Evolutionary conservation across 2,113 vertebrate genomes (phyloP), one percentile per base, ranked within the genome.

Genomic region (Syngnathus scovelli): DNA sequence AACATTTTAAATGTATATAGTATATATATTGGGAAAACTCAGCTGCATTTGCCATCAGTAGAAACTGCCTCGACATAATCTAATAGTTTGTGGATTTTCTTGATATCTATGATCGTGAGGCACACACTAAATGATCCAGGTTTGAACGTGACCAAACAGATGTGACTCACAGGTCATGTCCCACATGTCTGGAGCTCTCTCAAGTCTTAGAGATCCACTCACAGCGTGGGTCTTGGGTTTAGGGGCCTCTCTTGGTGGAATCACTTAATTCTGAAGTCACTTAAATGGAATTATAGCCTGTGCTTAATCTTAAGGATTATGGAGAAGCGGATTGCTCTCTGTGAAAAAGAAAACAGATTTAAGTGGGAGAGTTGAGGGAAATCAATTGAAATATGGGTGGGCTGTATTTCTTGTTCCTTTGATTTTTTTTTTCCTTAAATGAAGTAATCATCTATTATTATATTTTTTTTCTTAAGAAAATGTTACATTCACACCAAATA

Each of bases 221-320:
- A 64, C 70, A 68, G 43, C 55, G 60, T 48, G 48, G 64, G 66
- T 69, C 37, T 55, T 37, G 68, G 39, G 54, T 64, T 89, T 85
- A 79, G 62, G 73, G 64, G 64, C 70, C 69, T 78, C 79, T 73
- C 76, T 67, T 37, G n/a, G 68, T 68, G 64, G 71, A 68, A 70
- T 70, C 71, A 61, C 55, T 78, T 83, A 85, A 69, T 82, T 84
- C 76, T n/a, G n/a, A 70, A 79, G 79, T 76, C 78, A 70, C 70
- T 78, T 80, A 83, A 82, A 83, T 71, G 63, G 83, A 84, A 83
- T 87, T 81, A 84, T 18, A 55, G 69, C 66, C 65, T 64, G 63
- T 66, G 61, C 76, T 79, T 82, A 86, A 87, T 85, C 81, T 81
- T 60, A 19, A 39, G 80, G 87, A 80, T 83, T 85, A 76, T 69